Evolutionary conservation across 2,113 vertebrate genomes (phyloP).

Genomic region (zebrafish (Danio rerio)): DNA sequence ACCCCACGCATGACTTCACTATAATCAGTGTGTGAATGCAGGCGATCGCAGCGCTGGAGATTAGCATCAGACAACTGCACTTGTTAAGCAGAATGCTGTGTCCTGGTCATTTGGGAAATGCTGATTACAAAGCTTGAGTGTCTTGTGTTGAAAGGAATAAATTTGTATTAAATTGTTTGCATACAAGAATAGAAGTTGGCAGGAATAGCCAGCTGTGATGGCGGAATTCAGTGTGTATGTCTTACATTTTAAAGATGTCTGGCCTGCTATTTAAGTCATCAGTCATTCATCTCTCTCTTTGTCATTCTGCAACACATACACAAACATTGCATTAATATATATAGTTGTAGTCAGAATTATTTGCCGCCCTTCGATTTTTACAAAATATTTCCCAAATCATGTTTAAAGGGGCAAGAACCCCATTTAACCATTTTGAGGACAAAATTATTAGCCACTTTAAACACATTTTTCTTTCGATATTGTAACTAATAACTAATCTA

Average conservation of each 20-base stretch:
- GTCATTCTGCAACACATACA: no score
- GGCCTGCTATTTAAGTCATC: not conserved
- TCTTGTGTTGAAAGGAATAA: constrained; percentile 36
- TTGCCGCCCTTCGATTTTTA: no score
- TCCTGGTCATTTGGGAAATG: constrained; percentile 40
- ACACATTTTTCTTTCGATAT: no score
- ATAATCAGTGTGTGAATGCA: constrained; percentile 42
- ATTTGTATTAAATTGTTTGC: constrained; percentile 40
- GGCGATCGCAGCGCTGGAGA: constrained; percentile 22
- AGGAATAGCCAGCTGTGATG: constrained; percentile 7
- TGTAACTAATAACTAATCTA: no score
- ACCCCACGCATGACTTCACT: constrained; percentile 36
- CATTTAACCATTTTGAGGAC: no score
- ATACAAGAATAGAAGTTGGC: not conserved
- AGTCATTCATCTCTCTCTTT: no score
- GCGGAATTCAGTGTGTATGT: constrained; percentile 4
- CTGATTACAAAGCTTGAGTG: constrained; percentile 32
- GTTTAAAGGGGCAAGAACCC: no score
- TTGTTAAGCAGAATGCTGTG: constrained; percentile 29
- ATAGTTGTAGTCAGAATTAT: no score
- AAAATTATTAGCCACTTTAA: no score
- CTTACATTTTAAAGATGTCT: not conserved
- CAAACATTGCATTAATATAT: no score
- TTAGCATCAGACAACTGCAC: constrained; percentile 44
- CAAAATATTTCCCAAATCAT: no score